These are phyloP conservation scores for Thamnophis elegans DNA, from an alignment of 2,797 vertebrate species.

Conservation along the genomic window DNA sequence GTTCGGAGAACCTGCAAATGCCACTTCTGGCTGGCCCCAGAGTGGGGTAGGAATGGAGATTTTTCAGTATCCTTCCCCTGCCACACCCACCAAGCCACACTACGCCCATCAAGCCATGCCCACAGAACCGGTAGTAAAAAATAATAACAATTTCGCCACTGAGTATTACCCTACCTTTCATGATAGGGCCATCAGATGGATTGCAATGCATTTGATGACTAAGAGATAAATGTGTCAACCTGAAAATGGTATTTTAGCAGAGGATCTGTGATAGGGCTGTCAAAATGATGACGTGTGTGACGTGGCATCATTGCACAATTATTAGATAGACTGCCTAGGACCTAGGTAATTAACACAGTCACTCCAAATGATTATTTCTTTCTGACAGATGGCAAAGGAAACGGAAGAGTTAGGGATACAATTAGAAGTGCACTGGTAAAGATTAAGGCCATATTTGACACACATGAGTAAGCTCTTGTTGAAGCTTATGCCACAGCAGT, in stretches of 20 bases:
- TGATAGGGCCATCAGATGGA: background rate
- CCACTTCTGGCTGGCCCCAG: too few species aligned
- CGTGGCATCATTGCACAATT: background rate
- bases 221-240: background rate
- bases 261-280: background rate
- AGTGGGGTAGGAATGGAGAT: too few species aligned
- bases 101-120: too few species aligned
- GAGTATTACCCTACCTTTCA: background rate
- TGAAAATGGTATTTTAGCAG: background rate
- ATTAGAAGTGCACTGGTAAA: background rate
- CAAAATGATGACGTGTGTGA: background rate
- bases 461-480: background rate
- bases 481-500: background rate
- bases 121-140: too few species aligned
- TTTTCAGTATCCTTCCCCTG: too few species aligned
- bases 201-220: background rate
- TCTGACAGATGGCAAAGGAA: background rate
- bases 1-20: too few species aligned
- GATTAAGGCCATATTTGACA: background rate
- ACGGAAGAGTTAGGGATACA: background rate
- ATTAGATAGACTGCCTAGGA: background rate
- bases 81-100: too few species aligned
- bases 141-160: too few species aligned
- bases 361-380: background rate
- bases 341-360: background rate